Percentiles rank a stretch among this genome's conserved stretches.
These are phyloP conservation scores for Drosophila mettleri DNA, from an alignment of 2,888 invertebrate genomes.

Conservation along the genomic window DNA sequence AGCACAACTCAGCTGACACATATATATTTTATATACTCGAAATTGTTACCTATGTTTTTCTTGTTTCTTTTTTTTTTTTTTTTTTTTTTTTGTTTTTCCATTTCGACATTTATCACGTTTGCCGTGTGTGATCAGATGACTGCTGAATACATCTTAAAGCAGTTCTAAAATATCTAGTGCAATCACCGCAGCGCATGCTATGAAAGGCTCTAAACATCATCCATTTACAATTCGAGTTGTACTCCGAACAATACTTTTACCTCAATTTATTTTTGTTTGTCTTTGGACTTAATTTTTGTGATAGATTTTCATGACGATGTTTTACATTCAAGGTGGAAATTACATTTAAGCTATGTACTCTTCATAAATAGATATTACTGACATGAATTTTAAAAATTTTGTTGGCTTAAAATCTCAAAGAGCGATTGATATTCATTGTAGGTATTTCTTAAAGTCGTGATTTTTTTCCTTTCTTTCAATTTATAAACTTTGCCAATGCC, in stretches of 20 bases:
- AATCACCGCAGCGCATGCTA: not conserved
- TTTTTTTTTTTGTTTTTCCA: not conserved
- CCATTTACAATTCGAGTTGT: no score
- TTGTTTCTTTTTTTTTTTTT: no score
- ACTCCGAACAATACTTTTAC: no score
- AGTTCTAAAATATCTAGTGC: not conserved
- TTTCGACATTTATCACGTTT: conserved; percentile 3
- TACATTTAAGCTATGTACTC: no score
- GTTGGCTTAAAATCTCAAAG: no score
- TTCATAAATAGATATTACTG: no score
- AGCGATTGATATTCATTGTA: no score
- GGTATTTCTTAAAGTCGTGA: not conserved
- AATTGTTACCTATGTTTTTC: conserved; percentile 1
- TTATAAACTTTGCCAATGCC: not conserved
- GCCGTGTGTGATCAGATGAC: not conserved
- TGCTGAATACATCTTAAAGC: not conserved
- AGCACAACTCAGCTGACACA: conserved; percentile 16
- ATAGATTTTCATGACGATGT: no score
- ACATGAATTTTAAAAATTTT: no score
- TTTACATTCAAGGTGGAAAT: no score
- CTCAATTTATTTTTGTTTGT: no score
- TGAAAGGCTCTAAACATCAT: not conserved
- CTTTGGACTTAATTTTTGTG: no score
- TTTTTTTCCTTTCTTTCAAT: not conserved
- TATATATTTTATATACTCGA: conserved; percentile 27